Base-by-base conservation (phyloP, 2,797 vertebrate genomes). In the Gymnocypris eckloni region DNA sequence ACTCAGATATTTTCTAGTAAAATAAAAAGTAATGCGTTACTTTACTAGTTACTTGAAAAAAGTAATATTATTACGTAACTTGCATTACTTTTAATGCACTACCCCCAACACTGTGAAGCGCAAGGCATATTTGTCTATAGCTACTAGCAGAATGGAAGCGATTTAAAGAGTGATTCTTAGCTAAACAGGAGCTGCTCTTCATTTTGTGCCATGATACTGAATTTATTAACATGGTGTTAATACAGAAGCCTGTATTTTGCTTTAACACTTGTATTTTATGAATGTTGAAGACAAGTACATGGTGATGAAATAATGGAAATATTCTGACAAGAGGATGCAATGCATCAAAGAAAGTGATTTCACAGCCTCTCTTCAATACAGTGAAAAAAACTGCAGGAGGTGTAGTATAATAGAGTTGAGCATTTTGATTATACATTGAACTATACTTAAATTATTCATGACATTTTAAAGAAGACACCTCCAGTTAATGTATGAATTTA, bases 201-300 rank as follows among this genome's bases (percentile, higher is more conserved):
- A 50, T 83, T 75, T 75, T 75, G 33, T 67, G 72, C 45, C 45
- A 77, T 20, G 28, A 66, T 75, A 39, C 71, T 66, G 82, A 77
- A 84, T 84, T 69, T 69, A 84, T 84, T 84, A 84, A 33, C 33
- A 77, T 66, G 20, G 20, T 54, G 71, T 84, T 52, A 84, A 48
- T 76, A 76, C 59, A 84, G 33, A 69, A 69, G 45, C 48, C 52
- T 20, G 39, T 33, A 28, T 67, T 77, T 45, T 77, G 43, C 56
- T 76, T 76, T 50, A 83, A 37, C 43, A 18, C 71, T 52, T 66
- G 22, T 28, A 39, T 66, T 77, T 84, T 33, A 64, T 66, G 50
- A 56, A 76, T 80, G 67, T 66, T 20, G 7, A 45, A 66, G 9
- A 28, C 71, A 82, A 48, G 78, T 71, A 69, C 33, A 37, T 28